Evolutionary conservation across 2,888 invertebrate genomes (phyloP).

Genomic region (Athalia rosae): DNA sequence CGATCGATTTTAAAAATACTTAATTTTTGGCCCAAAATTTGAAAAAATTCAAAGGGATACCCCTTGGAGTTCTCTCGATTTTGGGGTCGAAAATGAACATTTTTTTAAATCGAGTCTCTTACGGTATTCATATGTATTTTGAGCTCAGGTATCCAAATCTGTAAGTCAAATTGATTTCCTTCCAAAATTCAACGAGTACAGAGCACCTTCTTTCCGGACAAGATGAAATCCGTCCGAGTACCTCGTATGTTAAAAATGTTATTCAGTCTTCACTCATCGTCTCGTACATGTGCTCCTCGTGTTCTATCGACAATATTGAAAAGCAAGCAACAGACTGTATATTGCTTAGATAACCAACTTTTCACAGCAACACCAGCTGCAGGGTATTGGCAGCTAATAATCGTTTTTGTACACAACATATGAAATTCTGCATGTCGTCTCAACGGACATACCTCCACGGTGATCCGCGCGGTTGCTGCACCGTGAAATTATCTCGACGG

Average conservation of each 20-base stretch:
- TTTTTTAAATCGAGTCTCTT: no score
- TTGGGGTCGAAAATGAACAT: no score
- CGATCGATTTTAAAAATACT: no score
- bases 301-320: conserved; percentile 4
- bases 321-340: neutral
- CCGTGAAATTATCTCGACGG: neutral
- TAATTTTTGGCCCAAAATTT: no score
- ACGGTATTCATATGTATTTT: no score
- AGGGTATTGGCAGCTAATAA: neutral
- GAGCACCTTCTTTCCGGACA: no score
- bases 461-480: neutral
- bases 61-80: no score
- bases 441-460: neutral
- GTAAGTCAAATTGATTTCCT: no score
- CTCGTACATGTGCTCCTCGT: neutral
- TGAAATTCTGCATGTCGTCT: conserved; percentile 8
- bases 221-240: no score
- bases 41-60: no score
- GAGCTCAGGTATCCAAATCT: no score
- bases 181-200: no score
- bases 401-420: conserved; percentile 22
- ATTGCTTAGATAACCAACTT: conserved; percentile 12
- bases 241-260: neutral
- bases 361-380: neutral
- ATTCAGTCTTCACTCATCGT: neutral